Percentiles rank a stretch among this genome's conserved stretches.
Evolutionary conservation across 2,797 vertebrate species (phyloP).

Genomic region (Scleropages formosus): DNA sequence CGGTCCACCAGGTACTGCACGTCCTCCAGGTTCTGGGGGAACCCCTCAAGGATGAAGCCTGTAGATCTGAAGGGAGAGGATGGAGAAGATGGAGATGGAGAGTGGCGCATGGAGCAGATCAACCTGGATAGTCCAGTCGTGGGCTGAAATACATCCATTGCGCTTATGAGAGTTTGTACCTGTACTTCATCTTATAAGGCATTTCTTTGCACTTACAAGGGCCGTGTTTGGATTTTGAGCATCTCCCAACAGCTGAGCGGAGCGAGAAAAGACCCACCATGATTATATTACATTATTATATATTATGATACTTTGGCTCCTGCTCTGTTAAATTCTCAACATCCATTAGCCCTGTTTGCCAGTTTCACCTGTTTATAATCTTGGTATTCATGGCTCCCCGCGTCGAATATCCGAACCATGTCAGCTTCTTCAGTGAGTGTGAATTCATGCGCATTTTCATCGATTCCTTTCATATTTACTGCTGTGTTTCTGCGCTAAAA

Average conservation of each 20-base stretch:
- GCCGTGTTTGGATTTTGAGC: no score
- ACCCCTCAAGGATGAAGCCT: conserved; percentile 92
- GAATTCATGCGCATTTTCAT: no score
- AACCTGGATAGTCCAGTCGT: background rate
- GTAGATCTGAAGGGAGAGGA: conserved; percentile 64
- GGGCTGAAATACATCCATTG: no score
- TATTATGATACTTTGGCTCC: background rate
- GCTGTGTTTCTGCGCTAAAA: background rate
- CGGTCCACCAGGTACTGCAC: conserved; percentile 70
- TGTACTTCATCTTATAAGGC: background rate
- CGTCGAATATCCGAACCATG: no score
- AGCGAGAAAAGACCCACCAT: background rate
- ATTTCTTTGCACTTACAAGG: no score
- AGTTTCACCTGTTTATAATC: background rate
- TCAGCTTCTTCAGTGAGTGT: no score
- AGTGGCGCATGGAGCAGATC: background rate
- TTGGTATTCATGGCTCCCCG: no score
- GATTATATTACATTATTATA: background rate
- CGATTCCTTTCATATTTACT: no score
- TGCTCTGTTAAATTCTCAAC: no score
- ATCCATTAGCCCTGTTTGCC: no score
- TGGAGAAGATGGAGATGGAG: background rate
- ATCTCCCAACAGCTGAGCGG: no score
- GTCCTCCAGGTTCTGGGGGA: conserved; percentile 77
- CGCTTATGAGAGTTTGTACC: background rate